Evolutionary conservation across 2,888 invertebrate genomes (phyloP).

Genomic region (Zeuzera pyrina): DNA sequence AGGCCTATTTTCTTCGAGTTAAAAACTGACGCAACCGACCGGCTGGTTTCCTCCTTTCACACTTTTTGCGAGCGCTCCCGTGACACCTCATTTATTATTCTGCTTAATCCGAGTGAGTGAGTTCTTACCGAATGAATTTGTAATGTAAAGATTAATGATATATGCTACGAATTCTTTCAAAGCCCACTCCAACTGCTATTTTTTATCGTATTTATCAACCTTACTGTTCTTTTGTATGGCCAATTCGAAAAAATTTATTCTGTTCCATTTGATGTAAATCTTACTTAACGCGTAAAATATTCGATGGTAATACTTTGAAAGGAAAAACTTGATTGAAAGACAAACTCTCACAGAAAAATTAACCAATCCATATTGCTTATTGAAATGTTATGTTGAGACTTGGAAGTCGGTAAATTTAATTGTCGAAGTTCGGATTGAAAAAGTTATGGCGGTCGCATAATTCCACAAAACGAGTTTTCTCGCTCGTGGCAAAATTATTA

Average conservation of each 20-base stretch:
- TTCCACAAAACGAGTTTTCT: conserved; percentile 43
- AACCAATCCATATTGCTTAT: conserved; percentile 45
- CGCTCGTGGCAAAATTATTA: conserved; percentile 51
- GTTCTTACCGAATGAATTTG: conserved; percentile 69
- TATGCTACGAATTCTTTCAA: conserved; percentile 43
- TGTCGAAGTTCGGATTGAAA: conserved; percentile 69
- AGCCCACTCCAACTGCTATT: conserved; percentile 32
- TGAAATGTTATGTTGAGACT: conserved; percentile 60
- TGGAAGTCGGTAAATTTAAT: conserved; percentile 57
- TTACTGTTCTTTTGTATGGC: conserved; percentile 27
- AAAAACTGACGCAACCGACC: conserved; percentile 46
- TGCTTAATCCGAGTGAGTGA: conserved; percentile 67
- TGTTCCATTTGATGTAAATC: not conserved
- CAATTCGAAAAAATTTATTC: conserved; percentile 13
- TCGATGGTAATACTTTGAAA: not conserved
- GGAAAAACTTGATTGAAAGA: conserved; percentile 18
- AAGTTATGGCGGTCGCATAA: conserved; percentile 63
- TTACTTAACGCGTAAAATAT: not conserved
- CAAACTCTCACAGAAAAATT: conserved; percentile 21
- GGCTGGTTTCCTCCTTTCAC: conserved; percentile 47
- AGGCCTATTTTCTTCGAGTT: conserved; percentile 42
- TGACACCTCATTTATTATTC: conserved; percentile 72
- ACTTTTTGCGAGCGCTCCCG: conserved; percentile 56
- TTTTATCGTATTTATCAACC: conserved; percentile 42
- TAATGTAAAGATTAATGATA: conserved; percentile 69